Percentiles rank a stretch among this genome's conserved stretches.
These are phyloP conservation scores for Hippasteria phrygiana DNA, from an alignment of 53 echinoderm and acorn worm genomes.

Conservation along the genomic window DNA sequence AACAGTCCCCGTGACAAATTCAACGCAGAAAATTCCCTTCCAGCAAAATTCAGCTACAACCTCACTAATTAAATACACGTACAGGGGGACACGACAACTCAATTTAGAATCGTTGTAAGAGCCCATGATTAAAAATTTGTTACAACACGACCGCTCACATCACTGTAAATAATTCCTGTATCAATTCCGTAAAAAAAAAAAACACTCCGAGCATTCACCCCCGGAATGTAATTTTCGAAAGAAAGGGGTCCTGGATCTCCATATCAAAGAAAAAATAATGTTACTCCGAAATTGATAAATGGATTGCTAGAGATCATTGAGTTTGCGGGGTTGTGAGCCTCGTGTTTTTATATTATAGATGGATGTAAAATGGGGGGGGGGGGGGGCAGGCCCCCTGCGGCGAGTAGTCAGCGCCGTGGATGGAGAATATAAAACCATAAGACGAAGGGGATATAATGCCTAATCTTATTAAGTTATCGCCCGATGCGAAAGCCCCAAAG, in stretches of 20 bases:
- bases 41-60: no score
- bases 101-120: no score
- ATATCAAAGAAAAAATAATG: background rate
- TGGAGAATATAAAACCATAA: background rate
- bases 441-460: conserved; percentile 2
- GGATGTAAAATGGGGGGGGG: background rate
- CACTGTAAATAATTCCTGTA: background rate
- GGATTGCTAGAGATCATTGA: conserved; percentile 29
- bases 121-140: no score
- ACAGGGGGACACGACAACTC: no score
- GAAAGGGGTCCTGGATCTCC: background rate
- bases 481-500: conserved; percentile 7
- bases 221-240: background rate
- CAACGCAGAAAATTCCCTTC: no score
- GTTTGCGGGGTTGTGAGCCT: background rate
- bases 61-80: no score
- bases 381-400: background rate
- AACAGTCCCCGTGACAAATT: no score
- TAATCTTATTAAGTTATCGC: conserved; percentile 53
- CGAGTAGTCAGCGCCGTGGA: background rate
- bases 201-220: background rate
- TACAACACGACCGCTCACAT: no score
- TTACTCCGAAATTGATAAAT: conserved; percentile 26
- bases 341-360: background rate
- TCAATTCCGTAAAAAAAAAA: background rate